These are phyloP conservation scores for Heteractis magnifica DNA, from an alignment of 92 coral and sea anemone genomes.

Conservation along the genomic window DNA sequence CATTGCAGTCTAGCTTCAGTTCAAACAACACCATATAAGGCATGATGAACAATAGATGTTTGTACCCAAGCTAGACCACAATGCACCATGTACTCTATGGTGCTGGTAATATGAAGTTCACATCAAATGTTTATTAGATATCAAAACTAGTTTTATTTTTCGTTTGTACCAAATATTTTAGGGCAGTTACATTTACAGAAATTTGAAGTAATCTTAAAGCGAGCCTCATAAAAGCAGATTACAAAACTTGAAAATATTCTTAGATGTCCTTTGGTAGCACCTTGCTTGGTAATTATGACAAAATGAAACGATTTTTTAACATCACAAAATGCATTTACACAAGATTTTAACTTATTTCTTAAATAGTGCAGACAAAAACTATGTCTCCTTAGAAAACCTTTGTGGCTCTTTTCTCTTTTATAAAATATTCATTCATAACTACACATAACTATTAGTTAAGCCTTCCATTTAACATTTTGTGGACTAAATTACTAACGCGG, in stretches of 20 bases:
- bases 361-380: constrained; percentile 44
- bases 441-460: neutral
- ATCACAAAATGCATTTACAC: constrained; percentile 27
- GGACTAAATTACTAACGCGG: neutral
- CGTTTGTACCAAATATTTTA: constrained; percentile 31
- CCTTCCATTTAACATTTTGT: constrained; percentile 5
- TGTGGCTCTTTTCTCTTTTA: constrained; percentile 17
- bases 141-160: constrained; percentile 50
- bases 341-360: constrained; percentile 26
- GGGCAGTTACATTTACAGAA: constrained; percentile 18
- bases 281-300: constrained; percentile 3
- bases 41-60: no score
- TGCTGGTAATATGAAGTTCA: neutral
- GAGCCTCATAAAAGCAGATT: constrained; percentile 21
- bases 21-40: no score
- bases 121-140: constrained; percentile 9
- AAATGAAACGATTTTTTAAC: constrained; percentile 4
- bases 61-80: no score
- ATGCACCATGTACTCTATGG: neutral
- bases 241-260: constrained; percentile 17
- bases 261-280: constrained; percentile 5
- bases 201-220: constrained; percentile 8
- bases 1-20: no score
- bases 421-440: constrained; percentile 36
- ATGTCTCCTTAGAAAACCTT: constrained; percentile 26